Conservation (phyloP, 2,113 vertebrate genomes). For the Odocoileus virginianus region DNA sequence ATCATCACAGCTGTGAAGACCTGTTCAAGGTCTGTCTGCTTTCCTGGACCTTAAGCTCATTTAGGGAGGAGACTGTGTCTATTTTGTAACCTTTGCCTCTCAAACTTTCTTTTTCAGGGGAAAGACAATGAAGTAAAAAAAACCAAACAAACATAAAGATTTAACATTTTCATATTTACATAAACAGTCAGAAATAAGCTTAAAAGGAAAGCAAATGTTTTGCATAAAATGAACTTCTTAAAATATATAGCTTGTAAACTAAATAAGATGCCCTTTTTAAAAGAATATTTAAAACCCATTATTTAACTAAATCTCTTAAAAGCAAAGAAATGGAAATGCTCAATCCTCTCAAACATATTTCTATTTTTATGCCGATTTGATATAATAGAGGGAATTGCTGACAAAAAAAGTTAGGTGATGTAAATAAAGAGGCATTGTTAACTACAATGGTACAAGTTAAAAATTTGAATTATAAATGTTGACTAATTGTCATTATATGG, state of each 20-base stretch:
- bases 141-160: not conserved
- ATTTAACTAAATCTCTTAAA: conserved; percentile 36
- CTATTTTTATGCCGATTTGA: conserved; percentile 2
- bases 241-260: conserved; percentile 19
- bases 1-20: not conserved
- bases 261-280: conserved; percentile 30
- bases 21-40: not conserved
- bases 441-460: not conserved
- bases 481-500: conserved; percentile 44
- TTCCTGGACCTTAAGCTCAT: not conserved
- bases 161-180: not conserved
- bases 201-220: conserved; percentile 25
- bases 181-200: not conserved
- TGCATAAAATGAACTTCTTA: conserved; percentile 28
- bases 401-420: not conserved
- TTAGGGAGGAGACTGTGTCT: not conserved
- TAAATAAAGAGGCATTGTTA: not conserved
- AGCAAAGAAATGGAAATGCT: conserved; percentile 4
- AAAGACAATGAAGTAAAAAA: not conserved
- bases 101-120: not conserved
- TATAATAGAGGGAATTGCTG: not conserved
- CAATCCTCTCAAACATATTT: not conserved
- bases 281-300: conserved; percentile 55
- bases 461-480: conserved; percentile 56
- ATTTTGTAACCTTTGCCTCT: not conserved